Evolutionary conservation across 2,113 vertebrate species (phyloP).

Genomic region (Morone saxatilis): DNA sequence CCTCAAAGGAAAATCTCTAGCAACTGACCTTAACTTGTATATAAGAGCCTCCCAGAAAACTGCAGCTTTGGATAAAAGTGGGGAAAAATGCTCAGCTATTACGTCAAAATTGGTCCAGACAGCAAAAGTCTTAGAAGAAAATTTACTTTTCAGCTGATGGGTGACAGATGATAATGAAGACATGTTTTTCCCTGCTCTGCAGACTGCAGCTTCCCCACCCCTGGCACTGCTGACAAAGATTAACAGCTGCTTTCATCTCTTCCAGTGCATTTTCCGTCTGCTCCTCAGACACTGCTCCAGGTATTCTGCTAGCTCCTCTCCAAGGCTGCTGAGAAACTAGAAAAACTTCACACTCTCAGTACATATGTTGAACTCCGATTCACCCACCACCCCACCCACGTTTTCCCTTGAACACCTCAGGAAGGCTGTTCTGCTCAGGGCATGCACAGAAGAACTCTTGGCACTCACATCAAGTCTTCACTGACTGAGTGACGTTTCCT

Average conservation of each 20-base stretch:
- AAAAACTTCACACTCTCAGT: conserved; percentile 53
- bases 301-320: conserved; percentile 62
- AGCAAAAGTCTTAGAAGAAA: conserved; percentile 45
- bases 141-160: conserved; percentile 70
- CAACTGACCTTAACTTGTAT: conserved; percentile 49
- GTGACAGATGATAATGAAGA: conserved; percentile 82
- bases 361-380: conserved; percentile 74
- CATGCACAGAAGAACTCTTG: conserved; percentile 16
- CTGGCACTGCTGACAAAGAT: conserved; percentile 82
- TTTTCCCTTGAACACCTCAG: conserved; percentile 58
- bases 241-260: conserved; percentile 84
- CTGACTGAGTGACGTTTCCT: conserved; percentile 49
- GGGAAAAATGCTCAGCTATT: conserved; percentile 38
- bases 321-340: conserved; percentile 49
- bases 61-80: not conserved
- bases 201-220: conserved; percentile 61
- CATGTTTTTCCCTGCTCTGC: conserved; percentile 57
- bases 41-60: conserved; percentile 24
- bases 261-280: conserved; percentile 64
- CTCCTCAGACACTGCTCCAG: conserved; percentile 66
- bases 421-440: conserved; percentile 42
- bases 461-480: conserved; percentile 43
- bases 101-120: conserved; percentile 49
- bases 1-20: conserved; percentile 46
- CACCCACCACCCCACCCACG: conserved; percentile 73